A percentile compares a stretch with the other conserved stretches of the same genome.
These are phyloP conservation scores for Pampusana beccarii DNA, from an alignment of 2,113 vertebrate species.

Conservation along the genomic window DNA sequence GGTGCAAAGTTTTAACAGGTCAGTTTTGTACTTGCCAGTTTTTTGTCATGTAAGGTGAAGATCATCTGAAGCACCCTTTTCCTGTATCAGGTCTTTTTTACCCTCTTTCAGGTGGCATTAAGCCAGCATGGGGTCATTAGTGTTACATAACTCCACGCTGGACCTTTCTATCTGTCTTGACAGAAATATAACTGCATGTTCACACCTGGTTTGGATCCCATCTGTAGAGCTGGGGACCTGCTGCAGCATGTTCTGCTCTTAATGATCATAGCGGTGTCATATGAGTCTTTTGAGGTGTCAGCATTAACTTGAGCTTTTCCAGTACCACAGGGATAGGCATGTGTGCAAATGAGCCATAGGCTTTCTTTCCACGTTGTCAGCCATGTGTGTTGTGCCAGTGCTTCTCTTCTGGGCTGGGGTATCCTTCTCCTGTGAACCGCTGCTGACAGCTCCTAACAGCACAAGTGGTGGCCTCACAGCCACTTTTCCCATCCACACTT, in stretches of 20 bases:
- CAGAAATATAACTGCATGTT: not conserved
- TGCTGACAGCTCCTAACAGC: not conserved
- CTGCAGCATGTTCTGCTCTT: not conserved
- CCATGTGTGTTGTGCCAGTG: rapidly evolving
- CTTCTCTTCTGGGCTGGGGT: not conserved
- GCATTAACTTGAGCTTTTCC: not conserved
- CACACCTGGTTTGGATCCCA: not conserved
- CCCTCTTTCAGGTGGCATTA: not conserved
- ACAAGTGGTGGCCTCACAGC: rapidly evolving
- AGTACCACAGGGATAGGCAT: rapidly evolving
- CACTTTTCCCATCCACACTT: not conserved
- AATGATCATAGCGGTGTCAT: not conserved
- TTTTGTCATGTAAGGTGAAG: not conserved
- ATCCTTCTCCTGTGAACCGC: not conserved
- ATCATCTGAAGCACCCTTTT: not conserved
- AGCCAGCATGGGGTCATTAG: not conserved
- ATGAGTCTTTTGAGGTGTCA: not conserved
- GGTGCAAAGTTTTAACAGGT: not conserved
- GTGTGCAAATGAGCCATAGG: rapidly evolving
- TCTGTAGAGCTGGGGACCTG: not conserved
- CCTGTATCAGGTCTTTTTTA: not conserved
- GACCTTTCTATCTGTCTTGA: not conserved
- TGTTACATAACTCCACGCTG: rapidly evolving
- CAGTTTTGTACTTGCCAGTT: not conserved
- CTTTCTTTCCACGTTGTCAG: not conserved